Evolutionary conservation across 1,140 invertebrate species (phyloP), one percentile per base, ranked within the genome.

Genomic region (Formica exsecta): DNA sequence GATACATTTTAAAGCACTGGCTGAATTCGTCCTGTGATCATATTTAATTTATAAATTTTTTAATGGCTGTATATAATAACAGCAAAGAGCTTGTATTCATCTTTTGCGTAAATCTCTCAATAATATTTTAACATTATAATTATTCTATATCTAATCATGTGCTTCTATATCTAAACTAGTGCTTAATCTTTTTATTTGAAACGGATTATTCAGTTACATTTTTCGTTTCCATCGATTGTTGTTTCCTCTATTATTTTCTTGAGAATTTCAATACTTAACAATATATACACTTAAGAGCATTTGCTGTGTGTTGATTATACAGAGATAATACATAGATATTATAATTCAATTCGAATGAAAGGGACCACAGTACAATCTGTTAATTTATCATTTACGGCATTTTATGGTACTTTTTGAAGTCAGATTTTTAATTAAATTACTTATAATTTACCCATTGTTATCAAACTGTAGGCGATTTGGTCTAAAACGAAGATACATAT

Each of bases 281-380:
- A 41, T 54, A 57, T 16, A 41, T 7, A 38, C 11, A 70, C 16
- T 81, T 81, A 61, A 9, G 9, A 88, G 19, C 36, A 70, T 41
- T 61, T 65, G 44, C 54, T 32, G 4, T 54, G 61, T 41, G 22
- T 19, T 74, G 41, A 41, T 87, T 48, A 71, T 76, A 80, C n/a
- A 38, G 19, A 73, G 54, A 81, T 48, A 59, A 29, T 85, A 57
- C 85, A 54, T 41, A 32, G 16, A 29, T 70, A 41, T 85, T 87
- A 77, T 81, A 90, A 57, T 90, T 91, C 44, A 89, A 80, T 89
- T 77, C 38, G 73, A 92, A 90, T 86, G 79, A 87, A 92, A 91
- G 90, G 92, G 91, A 92, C 91, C 92, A 92, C 68, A 87, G 41
- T 88, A 87, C 29, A 84, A 88, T 88, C 71, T 65, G 25, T 89